Conservation (phyloP, 2,113 vertebrate genomes). For the Zingel zingel region DNA sequence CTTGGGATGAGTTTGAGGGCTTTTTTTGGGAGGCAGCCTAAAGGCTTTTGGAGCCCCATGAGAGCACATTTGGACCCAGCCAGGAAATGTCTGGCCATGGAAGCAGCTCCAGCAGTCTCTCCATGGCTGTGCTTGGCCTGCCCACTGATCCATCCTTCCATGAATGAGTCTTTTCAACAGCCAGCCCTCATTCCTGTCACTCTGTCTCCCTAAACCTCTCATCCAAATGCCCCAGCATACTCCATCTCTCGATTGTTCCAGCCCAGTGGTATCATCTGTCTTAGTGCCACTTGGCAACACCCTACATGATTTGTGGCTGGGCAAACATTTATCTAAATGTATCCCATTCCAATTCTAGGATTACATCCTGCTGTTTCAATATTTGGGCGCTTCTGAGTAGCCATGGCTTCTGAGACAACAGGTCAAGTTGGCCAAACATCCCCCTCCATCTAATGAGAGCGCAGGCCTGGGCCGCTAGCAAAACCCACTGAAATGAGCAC, state of each 20-base stretch:
- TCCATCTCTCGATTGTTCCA: slow-evolving; percentile 29
- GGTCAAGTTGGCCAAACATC: slow-evolving; percentile 55
- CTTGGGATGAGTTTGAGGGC: slow-evolving; percentile 49
- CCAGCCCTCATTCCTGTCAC: slow-evolving; percentile 23
- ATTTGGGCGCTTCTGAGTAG: slow-evolving; percentile 64
- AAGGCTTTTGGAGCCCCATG: slow-evolving; percentile 60
- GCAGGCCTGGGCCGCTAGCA: not conserved
- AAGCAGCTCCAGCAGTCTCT: slow-evolving; percentile 39
- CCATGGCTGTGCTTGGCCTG: slow-evolving; percentile 38
- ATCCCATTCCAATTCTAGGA: slow-evolving; percentile 73
- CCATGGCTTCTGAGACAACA: slow-evolving; percentile 29
- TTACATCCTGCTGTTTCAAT: slow-evolving; percentile 80
- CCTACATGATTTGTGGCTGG: slow-evolving; percentile 66
- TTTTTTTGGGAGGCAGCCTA: slow-evolving; percentile 67
- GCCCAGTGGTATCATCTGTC: slow-evolving; percentile 55
- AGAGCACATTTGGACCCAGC: slow-evolving; percentile 71
- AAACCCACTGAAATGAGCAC: slow-evolving; percentile 10
- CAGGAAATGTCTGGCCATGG: slow-evolving; percentile 66
- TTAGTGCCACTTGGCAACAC: slow-evolving; percentile 74
- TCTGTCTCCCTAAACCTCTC: slow-evolving; percentile 30
- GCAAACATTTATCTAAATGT: slow-evolving; percentile 82
- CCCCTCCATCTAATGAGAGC: slow-evolving; percentile 12
- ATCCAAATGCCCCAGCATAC: slow-evolving; percentile 38
- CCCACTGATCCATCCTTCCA: slow-evolving; percentile 48
- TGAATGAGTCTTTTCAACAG: slow-evolving; percentile 54